Conservation (phyloP, 2,888 invertebrate species). For the Drosophila niveifrons region DNA sequence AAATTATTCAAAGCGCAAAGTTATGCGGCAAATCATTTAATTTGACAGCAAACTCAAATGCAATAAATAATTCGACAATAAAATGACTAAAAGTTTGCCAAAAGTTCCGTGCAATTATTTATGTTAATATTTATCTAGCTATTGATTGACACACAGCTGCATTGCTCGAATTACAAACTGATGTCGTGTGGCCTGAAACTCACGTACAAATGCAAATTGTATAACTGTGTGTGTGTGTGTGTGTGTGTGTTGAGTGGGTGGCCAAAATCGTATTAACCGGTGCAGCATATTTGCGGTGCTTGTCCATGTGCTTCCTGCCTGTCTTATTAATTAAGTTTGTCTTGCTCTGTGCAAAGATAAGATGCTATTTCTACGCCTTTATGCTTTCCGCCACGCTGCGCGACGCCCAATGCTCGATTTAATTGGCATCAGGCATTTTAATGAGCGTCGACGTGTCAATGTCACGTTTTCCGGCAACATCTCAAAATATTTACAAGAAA, state of each 20-base stretch:
- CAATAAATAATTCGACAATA: neutral
- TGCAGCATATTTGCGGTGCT: conserved; percentile 1
- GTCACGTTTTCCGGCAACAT: conserved; percentile 57
- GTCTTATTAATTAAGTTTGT: conserved; percentile 59
- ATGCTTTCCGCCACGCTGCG: conserved; percentile 13
- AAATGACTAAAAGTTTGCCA: neutral
- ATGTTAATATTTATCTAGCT: neutral
- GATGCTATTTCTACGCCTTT: conserved; percentile 32
- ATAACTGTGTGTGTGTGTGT: neutral
- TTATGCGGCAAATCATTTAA: neutral
- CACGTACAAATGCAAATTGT: conserved; percentile 20
- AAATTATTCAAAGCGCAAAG: too few relatives aligned
- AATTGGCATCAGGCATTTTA: conserved; percentile 75
- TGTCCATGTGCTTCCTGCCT: conserved; percentile 26
- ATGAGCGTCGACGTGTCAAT: conserved; percentile 66
- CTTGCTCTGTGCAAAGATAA: conserved; percentile 39
- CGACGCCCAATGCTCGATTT: conserved; percentile 35
- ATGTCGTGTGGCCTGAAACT: neutral
- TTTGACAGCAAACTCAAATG: neutral
- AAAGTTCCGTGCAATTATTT: neutral
- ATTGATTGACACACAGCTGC: neutral
- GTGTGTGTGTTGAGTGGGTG: neutral
- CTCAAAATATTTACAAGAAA: conserved; percentile 68
- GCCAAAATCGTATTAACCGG: conserved; percentile 23
- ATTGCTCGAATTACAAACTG: neutral